Conservation (phyloP, 2,797 vertebrate species). For the Numenius phaeopus region DNA sequence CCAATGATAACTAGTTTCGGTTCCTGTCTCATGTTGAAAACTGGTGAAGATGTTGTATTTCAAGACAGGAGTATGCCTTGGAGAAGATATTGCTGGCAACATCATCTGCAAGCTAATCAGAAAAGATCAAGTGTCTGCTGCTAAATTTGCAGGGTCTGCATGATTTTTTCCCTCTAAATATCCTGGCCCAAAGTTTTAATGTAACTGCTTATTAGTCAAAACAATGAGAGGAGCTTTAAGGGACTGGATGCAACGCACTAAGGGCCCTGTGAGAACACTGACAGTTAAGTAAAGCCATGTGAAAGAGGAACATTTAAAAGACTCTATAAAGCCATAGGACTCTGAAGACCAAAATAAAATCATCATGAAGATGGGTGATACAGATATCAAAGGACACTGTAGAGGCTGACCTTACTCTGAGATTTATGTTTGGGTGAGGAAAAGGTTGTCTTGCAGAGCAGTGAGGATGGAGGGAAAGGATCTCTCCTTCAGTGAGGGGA, state of each 20-base stretch:
- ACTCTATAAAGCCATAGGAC: neutral
- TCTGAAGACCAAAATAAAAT: neutral
- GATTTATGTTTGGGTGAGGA: neutral
- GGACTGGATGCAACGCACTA: neutral
- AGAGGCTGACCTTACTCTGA: neutral
- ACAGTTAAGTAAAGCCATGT: neutral
- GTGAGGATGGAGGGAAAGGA: neutral
- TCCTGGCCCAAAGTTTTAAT: neutral
- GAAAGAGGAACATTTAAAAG: neutral
- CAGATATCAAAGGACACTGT: neutral
- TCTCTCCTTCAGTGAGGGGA: neutral
- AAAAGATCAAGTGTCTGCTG: conserved; percentile 22
- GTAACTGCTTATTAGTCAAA: conserved; percentile 29
- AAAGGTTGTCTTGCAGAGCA: neutral
- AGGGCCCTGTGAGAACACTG: neutral
- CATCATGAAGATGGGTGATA: neutral
- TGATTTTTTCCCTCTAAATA: neutral
- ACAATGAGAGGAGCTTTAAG: conserved; percentile 18
- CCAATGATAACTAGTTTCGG: rapidly evolving
- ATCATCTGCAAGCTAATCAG: neutral
- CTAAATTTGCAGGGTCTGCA: conserved; percentile 31
- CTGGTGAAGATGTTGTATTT: neutral
- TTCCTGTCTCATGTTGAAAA: neutral
- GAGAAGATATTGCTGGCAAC: conserved; percentile 24
- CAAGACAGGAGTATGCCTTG: neutral